phyloP scores from a whole-genome alignment of 2,113 vertebrate species.

The Plotosus lineatus region DNA sequence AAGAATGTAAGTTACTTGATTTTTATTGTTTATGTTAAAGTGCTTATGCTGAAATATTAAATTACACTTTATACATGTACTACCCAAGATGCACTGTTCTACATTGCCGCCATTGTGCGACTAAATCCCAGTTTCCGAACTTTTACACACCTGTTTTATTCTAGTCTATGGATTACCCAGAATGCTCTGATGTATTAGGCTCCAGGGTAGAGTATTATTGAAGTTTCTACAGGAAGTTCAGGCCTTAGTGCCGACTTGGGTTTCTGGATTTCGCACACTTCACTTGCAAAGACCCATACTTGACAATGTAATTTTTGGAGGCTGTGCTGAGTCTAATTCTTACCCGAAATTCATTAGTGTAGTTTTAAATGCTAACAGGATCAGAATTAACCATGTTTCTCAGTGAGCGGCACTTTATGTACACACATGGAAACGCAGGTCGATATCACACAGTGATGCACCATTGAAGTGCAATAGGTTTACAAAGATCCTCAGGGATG shows the following conservation, averaged over 20 bases:
- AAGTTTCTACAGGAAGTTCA: background rate
- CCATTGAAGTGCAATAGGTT: no score
- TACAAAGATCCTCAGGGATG: no score
- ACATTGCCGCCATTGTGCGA: no score
- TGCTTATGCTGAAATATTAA: background rate
- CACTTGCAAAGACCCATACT: background rate
- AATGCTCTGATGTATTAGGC: background rate
- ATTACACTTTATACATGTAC: background rate
- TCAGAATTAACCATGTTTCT: no score
- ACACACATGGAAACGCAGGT: no score
- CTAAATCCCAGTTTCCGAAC: background rate
- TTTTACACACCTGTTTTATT: background rate
- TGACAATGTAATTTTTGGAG: background rate
- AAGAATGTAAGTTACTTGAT: background rate
- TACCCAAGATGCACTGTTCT: slow-evolving; percentile 10
- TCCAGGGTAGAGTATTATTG: no score
- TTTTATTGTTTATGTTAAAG: background rate
- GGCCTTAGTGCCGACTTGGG: background rate
- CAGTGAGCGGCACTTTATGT: no score
- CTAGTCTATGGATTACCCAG: background rate
- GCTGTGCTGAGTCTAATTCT: background rate
- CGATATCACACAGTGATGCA: no score
- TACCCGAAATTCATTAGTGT: background rate
- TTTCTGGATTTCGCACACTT: background rate
- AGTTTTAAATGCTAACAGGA: no score